phyloP scores from a whole-genome alignment of 92 coral and sea anemone species.

The Heteractis magnifica region DNA sequence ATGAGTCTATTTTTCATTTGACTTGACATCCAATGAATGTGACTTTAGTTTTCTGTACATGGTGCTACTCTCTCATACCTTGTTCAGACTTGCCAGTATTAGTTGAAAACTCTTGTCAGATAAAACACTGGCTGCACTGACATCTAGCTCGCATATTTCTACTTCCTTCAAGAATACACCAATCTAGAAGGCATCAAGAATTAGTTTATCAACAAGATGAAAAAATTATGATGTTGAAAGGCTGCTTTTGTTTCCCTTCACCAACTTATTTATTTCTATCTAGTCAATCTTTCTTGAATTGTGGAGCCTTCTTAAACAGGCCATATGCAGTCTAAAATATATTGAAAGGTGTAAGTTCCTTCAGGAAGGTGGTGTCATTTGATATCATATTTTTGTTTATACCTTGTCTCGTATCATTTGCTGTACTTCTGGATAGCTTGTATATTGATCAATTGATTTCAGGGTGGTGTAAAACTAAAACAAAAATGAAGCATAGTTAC shows the following conservation, averaged over 20 bases:
- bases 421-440: constrained; percentile 26
- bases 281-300: too few relatives aligned
- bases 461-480: constrained; percentile 18
- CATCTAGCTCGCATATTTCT: not conserved
- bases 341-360: too few relatives aligned
- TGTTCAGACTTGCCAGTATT: constrained; percentile 15
- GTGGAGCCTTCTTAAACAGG: too few relatives aligned
- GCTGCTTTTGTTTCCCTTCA: too few relatives aligned
- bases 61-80: constrained; percentile 9
- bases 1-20: too few relatives aligned
- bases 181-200: constrained; percentile 11
- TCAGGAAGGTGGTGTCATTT: not conserved
- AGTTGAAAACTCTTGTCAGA: constrained; percentile 28
- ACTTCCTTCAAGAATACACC: constrained; percentile 20
- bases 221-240: not conserved
- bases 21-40: too few relatives aligned
- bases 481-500: not conserved
- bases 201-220: not conserved
- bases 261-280: too few relatives aligned
- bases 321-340: too few relatives aligned
- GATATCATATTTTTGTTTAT: not conserved
- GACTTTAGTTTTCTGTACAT: too few relatives aligned
- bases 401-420: constrained; percentile 34
- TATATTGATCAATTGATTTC: constrained; percentile 34
- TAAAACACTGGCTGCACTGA: constrained; percentile 4